Conservation (phyloP, 2,888 invertebrate species). For the Rhingia rostrata region DNA sequence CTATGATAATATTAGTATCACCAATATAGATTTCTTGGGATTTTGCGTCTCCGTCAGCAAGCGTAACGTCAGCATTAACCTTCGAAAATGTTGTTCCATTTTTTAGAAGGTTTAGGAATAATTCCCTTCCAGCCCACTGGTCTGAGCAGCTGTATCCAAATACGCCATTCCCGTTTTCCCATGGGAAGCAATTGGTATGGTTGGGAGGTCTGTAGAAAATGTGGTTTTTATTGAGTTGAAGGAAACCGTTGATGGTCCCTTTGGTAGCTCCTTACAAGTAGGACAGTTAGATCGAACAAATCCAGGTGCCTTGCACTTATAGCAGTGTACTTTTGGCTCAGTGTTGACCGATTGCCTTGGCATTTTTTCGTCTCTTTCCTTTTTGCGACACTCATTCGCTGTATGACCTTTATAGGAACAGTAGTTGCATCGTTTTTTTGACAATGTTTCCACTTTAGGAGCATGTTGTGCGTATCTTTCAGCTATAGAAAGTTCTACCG, state of each 20-base stretch:
- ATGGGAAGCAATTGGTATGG: constrained; percentile 29
- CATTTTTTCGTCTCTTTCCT: constrained; percentile 6
- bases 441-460: neutral
- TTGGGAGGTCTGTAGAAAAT: constrained; percentile 19
- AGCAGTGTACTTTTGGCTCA: constrained; percentile 25
- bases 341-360: neutral
- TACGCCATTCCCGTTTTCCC: constrained; percentile 23
- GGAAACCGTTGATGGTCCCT: constrained; percentile 24
- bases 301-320: constrained; percentile 40
- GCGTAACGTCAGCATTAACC: constrained; percentile 26
- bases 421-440: constrained; percentile 30
- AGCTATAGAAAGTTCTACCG: constrained; percentile 10
- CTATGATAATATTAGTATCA: constrained; percentile 19
- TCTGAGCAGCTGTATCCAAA: constrained; percentile 41
- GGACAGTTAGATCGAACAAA: no score
- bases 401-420: constrained; percentile 9
- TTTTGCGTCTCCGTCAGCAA: constrained; percentile 54
- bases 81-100: constrained; percentile 56
- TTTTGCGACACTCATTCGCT: constrained; percentile 9
- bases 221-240: constrained; percentile 29
- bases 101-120: constrained; percentile 21
- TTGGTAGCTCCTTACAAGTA: constrained; percentile 24
- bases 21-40: constrained; percentile 16
- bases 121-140: constrained; percentile 38
- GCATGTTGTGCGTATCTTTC: constrained; percentile 7